Evolutionary conservation across 2,888 invertebrate species (phyloP).

Genomic region (Mythimna pallens): DNA sequence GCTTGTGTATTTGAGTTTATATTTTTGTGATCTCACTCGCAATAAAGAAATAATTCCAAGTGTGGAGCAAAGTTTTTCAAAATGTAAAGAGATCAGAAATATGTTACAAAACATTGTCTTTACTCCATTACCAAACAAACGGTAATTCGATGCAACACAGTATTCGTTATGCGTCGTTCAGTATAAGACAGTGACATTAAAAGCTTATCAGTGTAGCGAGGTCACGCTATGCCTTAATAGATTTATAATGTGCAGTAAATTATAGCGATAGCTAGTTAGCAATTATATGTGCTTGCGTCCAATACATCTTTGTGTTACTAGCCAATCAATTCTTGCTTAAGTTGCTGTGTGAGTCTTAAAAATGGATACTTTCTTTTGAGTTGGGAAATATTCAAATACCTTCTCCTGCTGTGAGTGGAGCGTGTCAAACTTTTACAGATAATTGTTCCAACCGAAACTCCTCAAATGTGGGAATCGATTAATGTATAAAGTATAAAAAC

Average conservation of each 20-base stretch:
- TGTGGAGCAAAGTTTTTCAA: too few species aligned
- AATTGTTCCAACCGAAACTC: too few species aligned
- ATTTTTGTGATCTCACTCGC: too few species aligned
- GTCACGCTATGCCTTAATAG: slow-evolving; percentile 57
- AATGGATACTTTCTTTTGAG: too few species aligned
- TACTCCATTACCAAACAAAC: slow-evolving; percentile 33
- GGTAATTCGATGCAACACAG: slow-evolving; percentile 24
- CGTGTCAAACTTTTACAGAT: too few species aligned
- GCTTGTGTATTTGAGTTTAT: too few species aligned
- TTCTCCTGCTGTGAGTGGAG: too few species aligned
- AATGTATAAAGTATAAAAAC: too few species aligned
- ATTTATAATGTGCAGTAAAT: slow-evolving; percentile 68
- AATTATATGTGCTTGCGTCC: slow-evolving; percentile 20
- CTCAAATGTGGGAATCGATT: too few species aligned
- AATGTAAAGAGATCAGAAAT: too few species aligned
- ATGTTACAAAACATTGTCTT: slow-evolving; percentile 17
- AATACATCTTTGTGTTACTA: slow-evolving; percentile 28
- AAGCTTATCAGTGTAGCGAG: slow-evolving; percentile 59
- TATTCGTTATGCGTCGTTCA: slow-evolving; percentile 30
- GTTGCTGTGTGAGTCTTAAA: neutral
- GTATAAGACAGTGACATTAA: slow-evolving; percentile 61
- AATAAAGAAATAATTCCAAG: too few species aligned
- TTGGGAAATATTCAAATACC: too few species aligned
- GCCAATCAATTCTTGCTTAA: neutral
- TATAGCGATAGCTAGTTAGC: slow-evolving; percentile 33